Evolutionary conservation across 2,113 vertebrate species (phyloP).

Genomic region (Eleginops maclovinus): DNA sequence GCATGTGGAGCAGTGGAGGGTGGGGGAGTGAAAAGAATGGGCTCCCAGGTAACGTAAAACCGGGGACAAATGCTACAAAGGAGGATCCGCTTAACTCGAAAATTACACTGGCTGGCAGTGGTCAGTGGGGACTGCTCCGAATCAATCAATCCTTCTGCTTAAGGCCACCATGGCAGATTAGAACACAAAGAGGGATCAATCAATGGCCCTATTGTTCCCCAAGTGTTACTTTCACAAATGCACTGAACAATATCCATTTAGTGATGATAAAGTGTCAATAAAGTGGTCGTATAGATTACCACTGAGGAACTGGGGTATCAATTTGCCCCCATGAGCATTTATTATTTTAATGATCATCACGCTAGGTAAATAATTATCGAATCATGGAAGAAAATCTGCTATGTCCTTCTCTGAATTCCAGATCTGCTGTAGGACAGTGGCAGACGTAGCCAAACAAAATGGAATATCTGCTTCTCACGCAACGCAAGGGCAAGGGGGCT

Average conservation of each 20-base stretch:
- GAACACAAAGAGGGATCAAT: slow-evolving; percentile 88
- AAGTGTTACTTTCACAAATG: slow-evolving; percentile 86
- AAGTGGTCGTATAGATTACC: slow-evolving; percentile 86
- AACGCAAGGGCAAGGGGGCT: slow-evolving; percentile 56
- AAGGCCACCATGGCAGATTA: slow-evolving; percentile 79
- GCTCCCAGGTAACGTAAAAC: slow-evolving; percentile 86
- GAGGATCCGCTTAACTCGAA: slow-evolving; percentile 85
- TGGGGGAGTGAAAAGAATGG: slow-evolving; percentile 66
- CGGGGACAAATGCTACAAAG: slow-evolving; percentile 88
- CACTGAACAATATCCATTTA: slow-evolving; percentile 82
- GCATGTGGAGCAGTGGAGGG: slow-evolving; percentile 68
- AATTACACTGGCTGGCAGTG: slow-evolving; percentile 80
- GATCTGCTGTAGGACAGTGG: slow-evolving; percentile 33
- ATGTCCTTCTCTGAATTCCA: neutral
- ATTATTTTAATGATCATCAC: slow-evolving; percentile 13
- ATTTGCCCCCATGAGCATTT: slow-evolving; percentile 49
- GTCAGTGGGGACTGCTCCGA: slow-evolving; percentile 84
- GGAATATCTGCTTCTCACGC: slow-evolving; percentile 60
- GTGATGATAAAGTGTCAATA: slow-evolving; percentile 86
- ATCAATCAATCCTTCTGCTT: slow-evolving; percentile 84
- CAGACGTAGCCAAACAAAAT: slow-evolving; percentile 22
- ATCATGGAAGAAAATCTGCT: neutral
- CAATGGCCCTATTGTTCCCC: slow-evolving; percentile 89
- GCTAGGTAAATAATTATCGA: slow-evolving; percentile 3
- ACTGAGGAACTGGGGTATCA: slow-evolving; percentile 12